Evolutionary conservation across 2,113 vertebrate genomes (phyloP).

Genomic region (human): GRCh38 chr5:133916501-133917000

Average conservation of each 20-base stretch:
- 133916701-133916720: background rate
- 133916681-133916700: background rate
- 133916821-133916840: background rate
- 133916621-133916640: background rate
- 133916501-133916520: background rate
- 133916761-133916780: background rate
- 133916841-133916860: background rate
- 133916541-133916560: background rate
- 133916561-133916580: background rate
- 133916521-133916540: background rate
- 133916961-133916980: background rate
- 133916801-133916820: background rate
- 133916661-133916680: background rate
- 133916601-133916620: background rate
- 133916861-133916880: background rate
- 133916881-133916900: background rate
- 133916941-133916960: background rate
- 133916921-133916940: rapidly evolving
- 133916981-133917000: background rate
- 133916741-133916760: background rate
- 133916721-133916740: background rate
- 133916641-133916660: background rate
- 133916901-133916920: background rate
- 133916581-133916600: background rate
- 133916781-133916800: rapidly evolving